Percentiles rank a stretch among this genome's conserved stretches.
Conservation (phyloP, 2,113 vertebrate species). For the Bubo bubo region DNA sequence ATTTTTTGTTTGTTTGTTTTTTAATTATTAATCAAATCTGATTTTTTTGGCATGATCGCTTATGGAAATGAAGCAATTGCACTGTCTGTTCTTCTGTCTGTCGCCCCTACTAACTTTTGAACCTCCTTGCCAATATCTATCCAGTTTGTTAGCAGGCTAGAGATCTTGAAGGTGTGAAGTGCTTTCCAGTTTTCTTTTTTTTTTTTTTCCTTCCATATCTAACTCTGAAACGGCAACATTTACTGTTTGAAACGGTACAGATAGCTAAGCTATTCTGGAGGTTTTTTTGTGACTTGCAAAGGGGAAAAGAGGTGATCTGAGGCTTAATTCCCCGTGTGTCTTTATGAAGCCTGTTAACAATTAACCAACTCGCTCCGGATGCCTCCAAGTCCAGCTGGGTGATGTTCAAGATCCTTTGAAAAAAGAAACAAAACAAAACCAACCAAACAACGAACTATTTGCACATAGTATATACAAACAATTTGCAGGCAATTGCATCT, state of each 20-base stretch:
- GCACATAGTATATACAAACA: neutral
- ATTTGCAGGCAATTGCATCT: neutral
- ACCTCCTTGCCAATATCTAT: conserved; percentile 30
- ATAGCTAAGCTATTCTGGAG: neutral
- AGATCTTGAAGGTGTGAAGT: conserved; percentile 31
- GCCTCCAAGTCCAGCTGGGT: conserved; percentile 16
- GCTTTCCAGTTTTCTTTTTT: neutral
- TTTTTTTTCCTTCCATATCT: neutral
- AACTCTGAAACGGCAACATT: neutral
- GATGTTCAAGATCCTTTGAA: conserved; percentile 6
- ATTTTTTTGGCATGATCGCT: neutral
- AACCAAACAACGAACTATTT: neutral
- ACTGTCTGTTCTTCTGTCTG: conserved; percentile 50
- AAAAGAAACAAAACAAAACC: neutral
- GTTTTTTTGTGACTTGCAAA: neutral
- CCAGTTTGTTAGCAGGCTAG: conserved; percentile 28
- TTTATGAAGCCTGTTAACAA: conserved; percentile 20
- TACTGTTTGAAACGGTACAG: neutral
- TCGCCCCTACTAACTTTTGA: conserved; percentile 47
- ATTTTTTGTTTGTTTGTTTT: neutral
- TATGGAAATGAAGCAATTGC: conserved; percentile 41
- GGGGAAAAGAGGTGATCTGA: conserved; percentile 24
- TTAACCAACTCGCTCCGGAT: neutral
- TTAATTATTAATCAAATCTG: conserved; percentile 36
- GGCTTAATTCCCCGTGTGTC: neutral